Conservation (phyloP, 1,140 invertebrate species). For the Eupristina koningsbergeri region DNA sequence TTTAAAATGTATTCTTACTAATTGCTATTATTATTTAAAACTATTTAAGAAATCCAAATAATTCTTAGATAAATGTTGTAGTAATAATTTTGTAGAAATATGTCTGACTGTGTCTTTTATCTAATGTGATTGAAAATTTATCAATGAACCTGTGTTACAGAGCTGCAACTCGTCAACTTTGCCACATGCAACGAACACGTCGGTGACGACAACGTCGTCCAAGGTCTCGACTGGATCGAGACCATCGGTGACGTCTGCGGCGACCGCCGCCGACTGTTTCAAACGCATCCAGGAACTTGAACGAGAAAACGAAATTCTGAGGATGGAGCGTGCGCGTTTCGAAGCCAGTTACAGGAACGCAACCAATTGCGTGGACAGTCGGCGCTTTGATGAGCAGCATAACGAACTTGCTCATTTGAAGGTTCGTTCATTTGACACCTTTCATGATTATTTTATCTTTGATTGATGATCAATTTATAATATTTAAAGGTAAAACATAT, state of each 20-base stretch:
- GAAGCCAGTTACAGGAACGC: slow-evolving; percentile 61
- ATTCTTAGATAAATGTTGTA: background rate
- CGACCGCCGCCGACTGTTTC: slow-evolving; percentile 53
- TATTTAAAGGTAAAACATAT: no score
- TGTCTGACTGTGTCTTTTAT: background rate
- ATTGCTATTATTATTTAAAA: background rate
- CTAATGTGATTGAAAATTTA: background rate
- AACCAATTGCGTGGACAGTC: slow-evolving; percentile 54
- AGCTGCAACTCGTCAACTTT: slow-evolving; percentile 57
- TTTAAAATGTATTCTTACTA: no score
- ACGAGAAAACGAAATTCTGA: slow-evolving; percentile 63
- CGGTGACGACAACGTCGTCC: slow-evolving; percentile 56
- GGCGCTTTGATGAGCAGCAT: slow-evolving; percentile 61
- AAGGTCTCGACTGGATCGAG: slow-evolving; percentile 55
- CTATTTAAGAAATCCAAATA: background rate
- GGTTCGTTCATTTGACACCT: slow-evolving; percentile 53
- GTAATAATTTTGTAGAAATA: background rate
- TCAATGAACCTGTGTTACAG: slow-evolving; percentile 11
- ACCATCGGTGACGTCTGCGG: slow-evolving; percentile 50
- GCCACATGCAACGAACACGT: slow-evolving; percentile 58
- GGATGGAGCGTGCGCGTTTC: slow-evolving; percentile 63
- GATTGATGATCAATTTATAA: background rate
- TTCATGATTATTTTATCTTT: background rate
- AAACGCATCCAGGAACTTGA: slow-evolving; percentile 68
- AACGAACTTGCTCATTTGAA: slow-evolving; percentile 65